phyloP scores from a whole-genome alignment of 2,797 vertebrate species.

The Pygocentrus nattereri region DNA sequence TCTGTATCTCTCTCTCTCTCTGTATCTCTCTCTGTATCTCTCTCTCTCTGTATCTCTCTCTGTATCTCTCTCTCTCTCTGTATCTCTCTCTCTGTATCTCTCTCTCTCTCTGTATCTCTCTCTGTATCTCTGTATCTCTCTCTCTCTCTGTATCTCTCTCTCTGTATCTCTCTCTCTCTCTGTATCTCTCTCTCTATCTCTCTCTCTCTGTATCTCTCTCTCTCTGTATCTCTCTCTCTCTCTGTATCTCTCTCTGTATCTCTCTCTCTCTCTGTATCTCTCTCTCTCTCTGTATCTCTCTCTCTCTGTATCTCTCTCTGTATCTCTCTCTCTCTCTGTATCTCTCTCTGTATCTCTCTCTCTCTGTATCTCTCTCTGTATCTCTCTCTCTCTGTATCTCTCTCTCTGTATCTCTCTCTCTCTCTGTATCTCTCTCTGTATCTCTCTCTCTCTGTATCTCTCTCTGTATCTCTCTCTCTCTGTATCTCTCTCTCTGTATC shows the following conservation, averaged over 20 bases:
- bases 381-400: neutral
- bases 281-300: neutral
- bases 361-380: neutral
- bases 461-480: conserved; percentile 51
- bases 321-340: neutral
- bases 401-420: conserved; percentile 50
- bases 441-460: conserved; percentile 46
- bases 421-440: conserved; percentile 50
- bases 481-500: conserved; percentile 24
- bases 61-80: neutral
- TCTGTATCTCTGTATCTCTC: too few relatives aligned
- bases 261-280: neutral
- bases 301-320: neutral
- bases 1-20: neutral
- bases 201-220: neutral
- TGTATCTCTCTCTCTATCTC: neutral
- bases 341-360: neutral
- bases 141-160: neutral
- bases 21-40: too few relatives aligned
- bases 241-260: too few relatives aligned
- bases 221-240: neutral
- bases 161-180: neutral
- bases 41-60: neutral
- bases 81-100: neutral
- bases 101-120: neutral